Evolutionary conservation across 2,113 vertebrate genomes (phyloP).

Genomic region (Tragelaphus imberbis): DNA sequence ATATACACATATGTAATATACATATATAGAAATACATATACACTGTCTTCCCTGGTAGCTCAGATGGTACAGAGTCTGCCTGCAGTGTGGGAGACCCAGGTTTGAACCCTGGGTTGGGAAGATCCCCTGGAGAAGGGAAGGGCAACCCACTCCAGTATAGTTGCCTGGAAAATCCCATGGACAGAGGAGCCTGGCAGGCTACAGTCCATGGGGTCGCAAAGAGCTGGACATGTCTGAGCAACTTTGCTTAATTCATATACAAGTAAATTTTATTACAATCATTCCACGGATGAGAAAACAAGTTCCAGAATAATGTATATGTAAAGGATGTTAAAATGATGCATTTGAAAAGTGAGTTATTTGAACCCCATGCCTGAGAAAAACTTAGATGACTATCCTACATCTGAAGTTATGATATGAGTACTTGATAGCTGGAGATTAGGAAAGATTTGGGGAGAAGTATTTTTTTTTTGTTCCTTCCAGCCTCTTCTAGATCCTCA

Average conservation of each 20-base stretch:
- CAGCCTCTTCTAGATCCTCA: neutral
- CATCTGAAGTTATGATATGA: neutral
- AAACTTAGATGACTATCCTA: neutral
- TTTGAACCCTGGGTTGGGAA: neutral
- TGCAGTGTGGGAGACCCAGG: neutral
- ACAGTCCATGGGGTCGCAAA: fast-evolving
- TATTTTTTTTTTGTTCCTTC: neutral
- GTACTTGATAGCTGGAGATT: neutral
- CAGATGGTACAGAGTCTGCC: neutral
- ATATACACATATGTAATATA: neutral
- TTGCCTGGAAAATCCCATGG: neutral
- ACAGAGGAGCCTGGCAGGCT: neutral
- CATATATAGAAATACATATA: neutral
- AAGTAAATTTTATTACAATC: neutral
- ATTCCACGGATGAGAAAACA: neutral
- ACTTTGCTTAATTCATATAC: neutral
- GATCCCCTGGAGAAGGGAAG: neutral
- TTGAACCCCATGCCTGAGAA: neutral
- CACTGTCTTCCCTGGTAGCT: neutral
- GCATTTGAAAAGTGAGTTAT: neutral
- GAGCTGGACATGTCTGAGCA: neutral
- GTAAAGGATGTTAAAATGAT: neutral
- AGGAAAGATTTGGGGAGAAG: neutral
- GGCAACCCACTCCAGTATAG: neutral
- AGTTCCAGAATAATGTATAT: neutral